These are phyloP conservation scores for Salticus scenicus DNA, from an alignment of 2,888 invertebrate genomes.

Conservation along the genomic window DNA sequence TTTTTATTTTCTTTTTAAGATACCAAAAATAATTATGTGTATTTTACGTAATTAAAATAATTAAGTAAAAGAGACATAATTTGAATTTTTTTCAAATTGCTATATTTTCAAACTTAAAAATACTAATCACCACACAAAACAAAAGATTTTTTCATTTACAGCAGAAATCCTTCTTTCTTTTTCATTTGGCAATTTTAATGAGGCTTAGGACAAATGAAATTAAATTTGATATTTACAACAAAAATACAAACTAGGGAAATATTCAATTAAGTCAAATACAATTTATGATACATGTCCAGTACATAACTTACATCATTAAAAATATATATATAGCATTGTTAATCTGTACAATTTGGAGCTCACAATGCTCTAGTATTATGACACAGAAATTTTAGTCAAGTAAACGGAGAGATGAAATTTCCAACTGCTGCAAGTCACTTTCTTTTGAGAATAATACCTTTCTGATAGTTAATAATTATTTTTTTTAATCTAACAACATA, in stretches of 20 bases:
- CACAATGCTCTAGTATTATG: neutral
- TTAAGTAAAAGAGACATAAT: no score
- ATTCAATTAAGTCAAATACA: neutral
- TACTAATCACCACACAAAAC: conserved; percentile 2
- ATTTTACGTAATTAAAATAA: no score
- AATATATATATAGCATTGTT: conserved; percentile 12
- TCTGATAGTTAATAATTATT: neutral
- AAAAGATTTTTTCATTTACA: neutral
- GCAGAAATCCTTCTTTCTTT: no score
- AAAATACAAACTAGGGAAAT: neutral
- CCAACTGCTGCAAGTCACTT: neutral
- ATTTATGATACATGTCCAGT: neutral
- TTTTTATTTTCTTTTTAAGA: no score
- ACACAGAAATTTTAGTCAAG: neutral
- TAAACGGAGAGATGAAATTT: neutral
- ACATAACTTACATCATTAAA: neutral
- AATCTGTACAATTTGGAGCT: conserved; percentile 2
- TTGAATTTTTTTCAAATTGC: no score
- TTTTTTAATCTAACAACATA: neutral
- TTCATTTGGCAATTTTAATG: conserved; percentile 2
- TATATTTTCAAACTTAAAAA: neutral
- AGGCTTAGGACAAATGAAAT: neutral
- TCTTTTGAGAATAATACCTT: neutral
- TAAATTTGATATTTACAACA: conserved; percentile 7
- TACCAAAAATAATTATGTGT: no score